phyloP scores from a whole-genome alignment of 1,140 invertebrate species.

The Frieseomelitta varia region DNA sequence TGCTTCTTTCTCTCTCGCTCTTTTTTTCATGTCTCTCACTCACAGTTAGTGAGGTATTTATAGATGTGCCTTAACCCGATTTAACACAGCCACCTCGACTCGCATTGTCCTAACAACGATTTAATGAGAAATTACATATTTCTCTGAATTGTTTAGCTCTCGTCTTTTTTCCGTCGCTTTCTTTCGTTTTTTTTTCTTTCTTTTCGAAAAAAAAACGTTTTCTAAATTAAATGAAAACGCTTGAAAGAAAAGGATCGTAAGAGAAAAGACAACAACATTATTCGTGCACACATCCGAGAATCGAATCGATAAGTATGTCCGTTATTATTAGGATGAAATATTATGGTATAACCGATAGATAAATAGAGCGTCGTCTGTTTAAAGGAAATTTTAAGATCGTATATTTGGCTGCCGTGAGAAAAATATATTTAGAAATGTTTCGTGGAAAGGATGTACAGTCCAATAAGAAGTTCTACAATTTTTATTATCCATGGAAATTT shows the following conservation, averaged over 20 bases:
- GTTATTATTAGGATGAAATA: conserved; percentile 58
- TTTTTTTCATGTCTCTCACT: conserved; percentile 59
- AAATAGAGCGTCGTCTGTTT: conserved; percentile 35
- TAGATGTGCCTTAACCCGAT: conserved; percentile 82
- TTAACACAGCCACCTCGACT: conserved; percentile 76
- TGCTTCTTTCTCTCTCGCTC: conserved; percentile 32
- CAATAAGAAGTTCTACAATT: neutral
- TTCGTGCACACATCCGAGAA: conserved; percentile 53
- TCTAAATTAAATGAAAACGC: neutral
- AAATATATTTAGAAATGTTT: conserved; percentile 31
- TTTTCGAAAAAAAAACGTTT: neutral
- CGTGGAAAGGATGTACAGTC: conserved; percentile 24
- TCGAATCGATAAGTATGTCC: conserved; percentile 63
- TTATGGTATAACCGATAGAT: conserved; percentile 34
- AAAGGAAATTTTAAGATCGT: conserved; percentile 38
- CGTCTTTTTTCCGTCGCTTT: neutral
- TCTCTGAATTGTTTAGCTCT: conserved; percentile 11
- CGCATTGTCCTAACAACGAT: conserved; percentile 73
- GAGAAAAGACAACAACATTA: conserved; percentile 31
- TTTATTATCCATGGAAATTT: conserved; percentile 19
- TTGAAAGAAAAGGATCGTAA: conserved; percentile 6
- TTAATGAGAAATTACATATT: conserved; percentile 70
- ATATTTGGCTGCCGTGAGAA: conserved; percentile 15
- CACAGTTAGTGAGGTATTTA: conserved; percentile 76
- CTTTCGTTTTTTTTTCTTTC: neutral